A percentile compares a stretch with the other conserved stretches of the same genome.
Conservation (phyloP, 2,888 invertebrate species). For the Metopia argyrocephala region DNA sequence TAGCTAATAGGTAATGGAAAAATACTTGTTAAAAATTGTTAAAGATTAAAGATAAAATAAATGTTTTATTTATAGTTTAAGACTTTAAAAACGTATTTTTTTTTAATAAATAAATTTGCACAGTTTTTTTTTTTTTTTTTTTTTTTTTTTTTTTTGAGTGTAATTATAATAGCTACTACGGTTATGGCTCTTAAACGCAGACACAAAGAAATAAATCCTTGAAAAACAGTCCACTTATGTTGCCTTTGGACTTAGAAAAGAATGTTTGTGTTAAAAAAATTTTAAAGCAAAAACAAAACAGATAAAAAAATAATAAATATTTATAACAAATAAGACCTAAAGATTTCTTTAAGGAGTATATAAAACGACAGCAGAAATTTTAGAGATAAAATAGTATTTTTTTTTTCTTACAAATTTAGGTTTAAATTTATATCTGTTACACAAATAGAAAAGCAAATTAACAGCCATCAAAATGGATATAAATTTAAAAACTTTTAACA, state of each 20-base stretch:
- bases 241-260: conserved; percentile 7
- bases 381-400: not conserved
- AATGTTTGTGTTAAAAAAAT: conserved; percentile 17
- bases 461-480: not conserved
- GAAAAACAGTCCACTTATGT: not conserved
- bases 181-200: not conserved
- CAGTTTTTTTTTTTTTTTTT: too few species aligned
- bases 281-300: not conserved
- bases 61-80: too few species aligned
- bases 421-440: not conserved
- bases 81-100: too few species aligned
- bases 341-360: conserved; percentile 18
- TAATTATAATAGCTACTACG: not conserved
- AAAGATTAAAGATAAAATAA: too few species aligned
- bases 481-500: not conserved
- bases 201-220: conserved; percentile 16
- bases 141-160: not conserved
- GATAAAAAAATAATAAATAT: conserved; percentile 27
- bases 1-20: too few species aligned
- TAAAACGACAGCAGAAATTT: not conserved
- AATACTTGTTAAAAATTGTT: too few species aligned
- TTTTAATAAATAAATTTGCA: too few species aligned
- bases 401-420: conserved; percentile 7
- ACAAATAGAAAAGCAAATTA: not conserved
- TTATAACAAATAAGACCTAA: conserved; percentile 30